phyloP scores from a whole-genome alignment of 2,888 invertebrate species.

The Ariolimax columbianus region DNA sequence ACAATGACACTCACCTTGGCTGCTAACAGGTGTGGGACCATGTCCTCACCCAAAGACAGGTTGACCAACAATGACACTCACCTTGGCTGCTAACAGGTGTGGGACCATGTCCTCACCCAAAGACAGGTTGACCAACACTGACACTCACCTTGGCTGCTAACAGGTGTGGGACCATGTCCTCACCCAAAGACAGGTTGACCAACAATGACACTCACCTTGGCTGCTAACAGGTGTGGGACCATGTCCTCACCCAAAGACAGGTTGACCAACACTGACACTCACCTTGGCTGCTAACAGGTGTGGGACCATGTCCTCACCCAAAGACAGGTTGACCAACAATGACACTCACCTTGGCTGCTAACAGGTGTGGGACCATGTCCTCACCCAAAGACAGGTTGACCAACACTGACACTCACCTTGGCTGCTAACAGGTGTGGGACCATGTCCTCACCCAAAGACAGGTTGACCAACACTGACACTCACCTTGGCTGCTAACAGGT shows the following conservation, averaged over 20 bases:
- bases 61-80: conserved; percentile 82
- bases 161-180: conserved; percentile 82
- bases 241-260: conserved; percentile 82
- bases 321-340: conserved; percentile 83
- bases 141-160: conserved; percentile 82
- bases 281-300: conserved; percentile 83
- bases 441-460: conserved; percentile 82
- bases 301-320: conserved; percentile 82
- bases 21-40: conserved; percentile 82
- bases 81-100: conserved; percentile 82
- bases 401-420: conserved; percentile 81
- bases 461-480: conserved; percentile 81
- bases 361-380: conserved; percentile 82
- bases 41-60: conserved; percentile 82
- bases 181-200: conserved; percentile 82
- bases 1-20: conserved; percentile 82
- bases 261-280: conserved; percentile 81
- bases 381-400: conserved; percentile 83
- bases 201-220: conserved; percentile 82
- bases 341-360: conserved; percentile 82
- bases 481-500: conserved; percentile 82
- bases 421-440: conserved; percentile 82
- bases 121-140: conserved; percentile 82
- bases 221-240: conserved; percentile 82
- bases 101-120: conserved; percentile 83